A percentile compares a stretch with the other conserved stretches of the same genome.
Evolutionary conservation across 92 coral and sea anemone genomes (phyloP).

Genomic region (Siderastrea siderea): DNA sequence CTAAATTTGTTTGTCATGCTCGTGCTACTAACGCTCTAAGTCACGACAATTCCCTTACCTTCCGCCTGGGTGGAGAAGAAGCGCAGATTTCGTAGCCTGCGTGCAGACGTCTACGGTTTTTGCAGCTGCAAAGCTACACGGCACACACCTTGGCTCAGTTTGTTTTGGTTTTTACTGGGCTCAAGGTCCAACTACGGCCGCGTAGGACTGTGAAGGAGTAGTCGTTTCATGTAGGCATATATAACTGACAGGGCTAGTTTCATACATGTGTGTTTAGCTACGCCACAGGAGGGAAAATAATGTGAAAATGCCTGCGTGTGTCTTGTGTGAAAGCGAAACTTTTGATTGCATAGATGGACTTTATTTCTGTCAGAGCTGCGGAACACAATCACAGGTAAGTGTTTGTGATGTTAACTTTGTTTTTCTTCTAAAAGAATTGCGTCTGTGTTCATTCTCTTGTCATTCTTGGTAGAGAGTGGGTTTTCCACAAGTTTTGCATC

Average conservation of each 20-base stretch:
- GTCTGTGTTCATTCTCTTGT: too few relatives aligned
- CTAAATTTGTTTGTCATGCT: too few relatives aligned
- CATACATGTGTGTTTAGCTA: too few relatives aligned
- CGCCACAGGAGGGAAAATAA: too few relatives aligned
- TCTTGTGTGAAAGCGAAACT: slow-evolving; percentile 78
- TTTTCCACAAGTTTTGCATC: too few relatives aligned
- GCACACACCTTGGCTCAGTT: background rate
- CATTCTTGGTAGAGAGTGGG: too few relatives aligned
- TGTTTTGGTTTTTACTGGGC: background rate
- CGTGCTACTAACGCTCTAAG: background rate
- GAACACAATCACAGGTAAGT: slow-evolving; percentile 94
- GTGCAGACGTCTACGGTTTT: background rate
- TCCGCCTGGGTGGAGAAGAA: background rate
- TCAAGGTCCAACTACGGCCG: slow-evolving; percentile 7
- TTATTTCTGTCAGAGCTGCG: slow-evolving; percentile 87
- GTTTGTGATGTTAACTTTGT: background rate
- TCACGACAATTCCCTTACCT: background rate
- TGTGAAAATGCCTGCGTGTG: slow-evolving; percentile 86
- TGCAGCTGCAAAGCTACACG: background rate
- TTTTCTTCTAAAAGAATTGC: background rate
- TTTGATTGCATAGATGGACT: slow-evolving; percentile 90
- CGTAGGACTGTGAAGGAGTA: background rate
- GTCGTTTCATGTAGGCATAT: background rate
- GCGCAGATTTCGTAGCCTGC: background rate
- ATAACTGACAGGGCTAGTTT: background rate